Percentiles rank a stretch among this genome's conserved stretches.
Evolutionary conservation across 2,797 vertebrate species (phyloP).

Genomic region (Mormyrus proboscirostris): DNA sequence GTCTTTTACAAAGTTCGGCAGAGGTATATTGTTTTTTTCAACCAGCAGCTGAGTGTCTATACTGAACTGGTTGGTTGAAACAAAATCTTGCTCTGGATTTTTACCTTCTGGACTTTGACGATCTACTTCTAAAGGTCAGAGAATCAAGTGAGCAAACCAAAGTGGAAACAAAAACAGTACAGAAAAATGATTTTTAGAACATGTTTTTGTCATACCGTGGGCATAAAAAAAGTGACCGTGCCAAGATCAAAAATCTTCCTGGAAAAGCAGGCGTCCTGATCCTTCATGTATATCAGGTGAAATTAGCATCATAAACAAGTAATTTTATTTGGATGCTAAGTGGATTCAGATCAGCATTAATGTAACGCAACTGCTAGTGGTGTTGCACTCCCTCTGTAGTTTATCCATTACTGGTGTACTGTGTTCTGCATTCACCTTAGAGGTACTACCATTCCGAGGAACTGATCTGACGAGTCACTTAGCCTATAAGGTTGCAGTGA

Average conservation of each 20-base stretch:
- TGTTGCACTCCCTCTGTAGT: not conserved
- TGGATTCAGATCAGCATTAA: not conserved
- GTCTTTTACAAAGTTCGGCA: not conserved
- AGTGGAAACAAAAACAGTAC: not conserved
- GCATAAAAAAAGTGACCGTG: not conserved
- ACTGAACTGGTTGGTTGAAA: not conserved
- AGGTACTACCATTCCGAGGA: not conserved
- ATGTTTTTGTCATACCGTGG: not conserved
- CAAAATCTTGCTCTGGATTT: not conserved
- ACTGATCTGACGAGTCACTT: not conserved
- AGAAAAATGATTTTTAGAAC: not conserved
- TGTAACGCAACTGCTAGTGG: not conserved
- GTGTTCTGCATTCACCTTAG: not conserved
- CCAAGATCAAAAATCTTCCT: not conserved
- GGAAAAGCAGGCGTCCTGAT: not conserved
- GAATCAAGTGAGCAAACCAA: not conserved
- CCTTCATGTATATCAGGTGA: not conserved
- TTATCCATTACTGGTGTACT: too few species aligned
- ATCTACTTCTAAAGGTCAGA: not conserved
- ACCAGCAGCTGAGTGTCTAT: not conserved
- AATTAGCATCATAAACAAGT: not conserved
- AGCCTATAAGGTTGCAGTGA: slow-evolving; percentile 6
- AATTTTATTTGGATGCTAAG: not conserved
- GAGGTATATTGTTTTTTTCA: not conserved
- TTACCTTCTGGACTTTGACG: not conserved